Conservation (phyloP, 2,888 invertebrate genomes). For the Serrognathus titanus region DNA sequence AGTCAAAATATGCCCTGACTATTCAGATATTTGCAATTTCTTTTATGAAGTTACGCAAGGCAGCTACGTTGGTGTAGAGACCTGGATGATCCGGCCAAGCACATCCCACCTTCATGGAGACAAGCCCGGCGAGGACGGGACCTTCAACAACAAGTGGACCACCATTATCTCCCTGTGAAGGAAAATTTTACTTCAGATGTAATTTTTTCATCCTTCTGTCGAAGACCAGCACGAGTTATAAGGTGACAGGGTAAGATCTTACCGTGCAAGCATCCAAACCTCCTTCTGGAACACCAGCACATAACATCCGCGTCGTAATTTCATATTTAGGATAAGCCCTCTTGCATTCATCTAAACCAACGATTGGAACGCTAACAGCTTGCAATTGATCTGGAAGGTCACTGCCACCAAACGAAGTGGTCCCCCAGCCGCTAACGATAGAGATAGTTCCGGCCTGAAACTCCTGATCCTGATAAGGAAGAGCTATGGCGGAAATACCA, state of each 20-base stretch:
- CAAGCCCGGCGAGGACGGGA: neutral
- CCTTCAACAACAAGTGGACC: conserved; percentile 37
- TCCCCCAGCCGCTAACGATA: conserved; percentile 26
- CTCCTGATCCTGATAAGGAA: conserved; percentile 7
- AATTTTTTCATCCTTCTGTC: conserved; percentile 74
- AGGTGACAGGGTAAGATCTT: too few species aligned
- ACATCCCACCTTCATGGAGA: neutral
- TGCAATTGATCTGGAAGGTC: conserved; percentile 12
- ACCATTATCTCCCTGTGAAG: conserved; percentile 39
- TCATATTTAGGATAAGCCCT: conserved; percentile 7
- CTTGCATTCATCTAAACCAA: conserved; percentile 20
- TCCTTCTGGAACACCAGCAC: conserved; percentile 52
- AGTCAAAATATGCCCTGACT: too few species aligned
- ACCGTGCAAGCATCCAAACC: conserved; percentile 57
- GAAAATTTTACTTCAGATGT: conserved; percentile 50
- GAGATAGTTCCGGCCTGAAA: conserved; percentile 13
- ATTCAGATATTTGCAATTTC: conserved; percentile 19
- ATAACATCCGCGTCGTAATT: conserved; percentile 52
- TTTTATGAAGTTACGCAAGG: conserved; percentile 34
- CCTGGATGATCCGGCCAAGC: neutral
- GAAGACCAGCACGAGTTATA: too few species aligned
- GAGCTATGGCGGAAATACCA: conserved; percentile 46
- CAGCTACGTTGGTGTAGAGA: conserved; percentile 39
- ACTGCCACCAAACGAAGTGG: conserved; percentile 10
- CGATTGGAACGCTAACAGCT: conserved; percentile 18